These are phyloP conservation scores for Embidobia sp. DNA, from an alignment of 2,888 invertebrate genomes.

Conservation along the genomic window DNA sequence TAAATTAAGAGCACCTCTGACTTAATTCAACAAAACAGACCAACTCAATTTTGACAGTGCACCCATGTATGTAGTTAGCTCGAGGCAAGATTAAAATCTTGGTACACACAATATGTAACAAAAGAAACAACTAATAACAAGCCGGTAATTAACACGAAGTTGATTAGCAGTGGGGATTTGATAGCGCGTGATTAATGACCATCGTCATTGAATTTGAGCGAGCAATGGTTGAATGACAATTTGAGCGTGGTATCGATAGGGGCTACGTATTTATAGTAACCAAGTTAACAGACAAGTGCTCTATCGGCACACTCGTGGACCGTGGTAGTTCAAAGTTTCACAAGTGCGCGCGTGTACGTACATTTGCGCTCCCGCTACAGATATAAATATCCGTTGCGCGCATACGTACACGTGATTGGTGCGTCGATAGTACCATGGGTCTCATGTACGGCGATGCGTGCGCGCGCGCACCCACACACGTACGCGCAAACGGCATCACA, in stretches of 20 bases:
- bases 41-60: too few species aligned
- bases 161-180: too few species aligned
- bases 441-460: conserved; percentile 48
- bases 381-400: conserved; percentile 64
- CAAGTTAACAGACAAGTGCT: conserved; percentile 43
- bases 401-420: conserved; percentile 55
- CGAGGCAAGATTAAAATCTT: too few species aligned
- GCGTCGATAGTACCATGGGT: conserved; percentile 27
- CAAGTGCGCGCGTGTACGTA: conserved; percentile 28
- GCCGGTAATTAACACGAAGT: too few species aligned
- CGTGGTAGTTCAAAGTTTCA: conserved; percentile 65
- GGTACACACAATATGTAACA: too few species aligned
- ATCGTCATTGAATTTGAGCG: not conserved
- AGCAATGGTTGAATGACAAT: conserved; percentile 25
- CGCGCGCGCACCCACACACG: conserved; percentile 46
- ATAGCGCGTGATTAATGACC: too few species aligned
- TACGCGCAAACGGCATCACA: conserved; percentile 26
- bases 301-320: conserved; percentile 40
- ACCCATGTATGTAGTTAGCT: too few species aligned
- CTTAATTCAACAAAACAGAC: too few species aligned
- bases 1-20: too few species aligned
- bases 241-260: conserved; percentile 27
- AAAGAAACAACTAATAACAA: too few species aligned
- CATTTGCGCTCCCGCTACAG: conserved; percentile 54
- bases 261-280: conserved; percentile 39